Conservation (phyloP, 2,113 vertebrate genomes). For the Boleophthalmus pectinirostris region DNA sequence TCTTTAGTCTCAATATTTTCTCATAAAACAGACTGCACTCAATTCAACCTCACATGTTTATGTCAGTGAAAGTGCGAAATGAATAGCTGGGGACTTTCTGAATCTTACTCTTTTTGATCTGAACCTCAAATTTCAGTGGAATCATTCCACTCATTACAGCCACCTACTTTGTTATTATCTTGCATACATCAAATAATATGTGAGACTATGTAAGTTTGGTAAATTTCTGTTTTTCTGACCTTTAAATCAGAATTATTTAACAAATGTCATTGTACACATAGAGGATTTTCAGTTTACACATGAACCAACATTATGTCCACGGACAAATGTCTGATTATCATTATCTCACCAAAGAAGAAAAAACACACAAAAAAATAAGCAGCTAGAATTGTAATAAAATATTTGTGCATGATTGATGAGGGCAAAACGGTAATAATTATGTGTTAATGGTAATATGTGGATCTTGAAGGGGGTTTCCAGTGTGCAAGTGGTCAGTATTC, state of each 20-base stretch:
- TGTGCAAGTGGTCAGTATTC: not conserved
- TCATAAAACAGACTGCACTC: constrained; percentile 50
- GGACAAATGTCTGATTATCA: too few species aligned
- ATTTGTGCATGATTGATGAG: not conserved
- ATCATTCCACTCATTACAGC: constrained; percentile 2
- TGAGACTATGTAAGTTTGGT: constrained; percentile 44
- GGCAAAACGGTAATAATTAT: not conserved
- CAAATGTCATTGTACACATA: constrained; percentile 75
- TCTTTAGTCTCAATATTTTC: constrained; percentile 58
- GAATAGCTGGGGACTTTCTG: constrained; percentile 74
- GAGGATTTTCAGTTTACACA: constrained; percentile 24
- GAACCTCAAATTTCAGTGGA: constrained; percentile 8
- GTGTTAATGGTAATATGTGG: not conserved
- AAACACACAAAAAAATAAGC: too few species aligned
- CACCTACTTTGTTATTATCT: constrained; percentile 8
- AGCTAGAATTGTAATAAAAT: too few species aligned
- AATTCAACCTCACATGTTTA: constrained; percentile 48
- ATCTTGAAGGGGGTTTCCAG: not conserved
- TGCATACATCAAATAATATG: constrained; percentile 35
- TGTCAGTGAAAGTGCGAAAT: constrained; percentile 72
- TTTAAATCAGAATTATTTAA: constrained; percentile 73
- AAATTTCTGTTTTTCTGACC: constrained; percentile 73
- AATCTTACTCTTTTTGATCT: constrained; percentile 39
- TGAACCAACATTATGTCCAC: not conserved
- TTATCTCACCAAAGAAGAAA: too few species aligned